Evolutionary conservation across 2,113 vertebrate genomes (phyloP).

Genomic region (Heterocephalus glaber): DNA sequence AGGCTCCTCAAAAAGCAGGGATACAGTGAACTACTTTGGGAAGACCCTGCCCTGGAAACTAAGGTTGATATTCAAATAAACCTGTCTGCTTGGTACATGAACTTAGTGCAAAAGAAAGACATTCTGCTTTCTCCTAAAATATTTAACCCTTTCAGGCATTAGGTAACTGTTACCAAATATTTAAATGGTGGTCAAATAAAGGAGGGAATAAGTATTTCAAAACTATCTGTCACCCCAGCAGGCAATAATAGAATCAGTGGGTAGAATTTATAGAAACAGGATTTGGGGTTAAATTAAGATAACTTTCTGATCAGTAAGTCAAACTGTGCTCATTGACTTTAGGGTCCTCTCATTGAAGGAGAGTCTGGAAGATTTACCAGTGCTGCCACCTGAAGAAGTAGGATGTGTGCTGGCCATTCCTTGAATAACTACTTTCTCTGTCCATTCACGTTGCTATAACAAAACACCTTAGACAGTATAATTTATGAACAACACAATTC

Average conservation of each 20-base stretch:
- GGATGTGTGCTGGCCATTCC: background rate
- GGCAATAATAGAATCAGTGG: background rate
- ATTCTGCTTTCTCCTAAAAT: background rate
- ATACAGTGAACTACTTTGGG: background rate
- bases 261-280: background rate
- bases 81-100: background rate
- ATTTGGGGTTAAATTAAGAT: background rate
- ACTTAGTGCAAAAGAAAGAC: background rate
- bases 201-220: background rate
- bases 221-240: background rate
- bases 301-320: background rate
- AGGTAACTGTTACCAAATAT: background rate
- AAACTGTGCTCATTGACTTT: background rate
- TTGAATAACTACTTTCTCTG: background rate
- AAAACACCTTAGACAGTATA: background rate
- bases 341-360: background rate
- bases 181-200: background rate
- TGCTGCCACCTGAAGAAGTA: background rate
- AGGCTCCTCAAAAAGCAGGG: background rate
- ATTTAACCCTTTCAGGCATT: background rate
- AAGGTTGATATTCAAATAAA: background rate
- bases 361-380: background rate
- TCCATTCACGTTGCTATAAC: background rate
- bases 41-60: background rate
- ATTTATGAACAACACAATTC: background rate